phyloP scores from a whole-genome alignment of 2,797 vertebrate species.

The Crenuchus spilurus region DNA sequence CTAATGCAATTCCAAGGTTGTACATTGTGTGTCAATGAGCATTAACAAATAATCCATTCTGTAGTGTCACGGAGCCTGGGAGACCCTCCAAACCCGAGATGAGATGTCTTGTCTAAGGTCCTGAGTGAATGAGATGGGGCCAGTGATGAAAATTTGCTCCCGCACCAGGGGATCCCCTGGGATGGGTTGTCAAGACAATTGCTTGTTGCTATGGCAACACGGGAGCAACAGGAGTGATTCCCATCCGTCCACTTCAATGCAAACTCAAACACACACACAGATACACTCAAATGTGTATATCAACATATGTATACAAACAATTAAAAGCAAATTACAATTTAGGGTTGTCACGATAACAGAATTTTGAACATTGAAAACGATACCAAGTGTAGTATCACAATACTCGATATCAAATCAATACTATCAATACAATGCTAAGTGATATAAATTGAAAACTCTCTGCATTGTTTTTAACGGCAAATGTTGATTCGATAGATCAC shows the following conservation, averaged over 20 bases:
- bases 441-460: too few species aligned
- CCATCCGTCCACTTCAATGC: slow-evolving; percentile 48
- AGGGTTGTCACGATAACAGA: too few species aligned
- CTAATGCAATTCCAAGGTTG: slow-evolving; percentile 20
- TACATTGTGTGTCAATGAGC: slow-evolving; percentile 13
- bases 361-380: too few species aligned
- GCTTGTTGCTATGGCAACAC: slow-evolving; percentile 72
- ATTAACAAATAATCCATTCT: neutral
- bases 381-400: too few species aligned
- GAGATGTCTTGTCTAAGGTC: slow-evolving; percentile 35
- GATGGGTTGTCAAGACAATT: slow-evolving; percentile 69
- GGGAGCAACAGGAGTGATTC: slow-evolving; percentile 63
- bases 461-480: too few species aligned
- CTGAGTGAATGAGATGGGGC: slow-evolving; percentile 28
- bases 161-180: slow-evolving; percentile 61
- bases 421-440: too few species aligned
- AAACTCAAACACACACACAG: neutral
- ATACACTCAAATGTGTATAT: neutral
- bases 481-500: too few species aligned
- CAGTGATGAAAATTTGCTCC: slow-evolving; percentile 33
- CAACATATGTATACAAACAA: neutral
- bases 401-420: too few species aligned
- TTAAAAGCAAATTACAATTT: slow-evolving; percentile 30
- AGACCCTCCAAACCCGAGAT: slow-evolving; percentile 32
- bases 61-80: neutral